Percentiles rank a stretch among this genome's conserved stretches.
These are phyloP conservation scores for Drosophila pruinosa DNA, from an alignment of 1,140 invertebrate species.

Conservation along the genomic window DNA sequence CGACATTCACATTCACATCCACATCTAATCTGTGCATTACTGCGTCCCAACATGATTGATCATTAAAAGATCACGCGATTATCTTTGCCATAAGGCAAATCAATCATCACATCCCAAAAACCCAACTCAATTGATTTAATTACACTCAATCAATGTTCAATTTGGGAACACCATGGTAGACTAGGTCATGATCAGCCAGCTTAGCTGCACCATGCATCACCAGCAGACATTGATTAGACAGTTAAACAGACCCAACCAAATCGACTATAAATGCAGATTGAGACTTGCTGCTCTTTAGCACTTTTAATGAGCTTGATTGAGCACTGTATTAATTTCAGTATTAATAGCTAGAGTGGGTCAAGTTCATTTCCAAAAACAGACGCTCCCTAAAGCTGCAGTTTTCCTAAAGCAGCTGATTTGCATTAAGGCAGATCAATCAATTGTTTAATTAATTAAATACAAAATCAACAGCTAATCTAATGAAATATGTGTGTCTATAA, in stretches of 20 bases:
- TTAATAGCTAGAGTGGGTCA: not conserved
- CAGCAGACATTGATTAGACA: not conserved
- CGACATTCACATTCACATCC: constrained; percentile 16
- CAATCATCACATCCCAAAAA: constrained; percentile 23
- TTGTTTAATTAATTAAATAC: too few relatives aligned
- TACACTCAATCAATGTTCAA: not conserved
- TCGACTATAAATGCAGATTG: not conserved
- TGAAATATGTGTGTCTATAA: too few relatives aligned
- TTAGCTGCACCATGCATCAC: too few relatives aligned
- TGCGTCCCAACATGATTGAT: constrained; percentile 28
- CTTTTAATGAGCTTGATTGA: not conserved
- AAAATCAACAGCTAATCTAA: too few relatives aligned
- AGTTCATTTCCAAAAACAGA: too few relatives aligned
- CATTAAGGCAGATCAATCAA: not conserved
- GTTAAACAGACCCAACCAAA: not conserved
- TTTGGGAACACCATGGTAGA: not conserved
- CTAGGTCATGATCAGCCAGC: constrained; percentile 22
- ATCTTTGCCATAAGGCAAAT: constrained; percentile 26
- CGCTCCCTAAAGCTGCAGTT: too few relatives aligned
- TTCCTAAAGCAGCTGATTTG: not conserved
- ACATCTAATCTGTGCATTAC: constrained; percentile 31
- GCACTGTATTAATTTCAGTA: not conserved
- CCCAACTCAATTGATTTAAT: constrained; percentile 14
- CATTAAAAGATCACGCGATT: constrained; percentile 39
- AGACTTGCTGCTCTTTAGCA: not conserved